Conservation (phyloP, 2,888 invertebrate genomes). For the Thumatha senex region DNA sequence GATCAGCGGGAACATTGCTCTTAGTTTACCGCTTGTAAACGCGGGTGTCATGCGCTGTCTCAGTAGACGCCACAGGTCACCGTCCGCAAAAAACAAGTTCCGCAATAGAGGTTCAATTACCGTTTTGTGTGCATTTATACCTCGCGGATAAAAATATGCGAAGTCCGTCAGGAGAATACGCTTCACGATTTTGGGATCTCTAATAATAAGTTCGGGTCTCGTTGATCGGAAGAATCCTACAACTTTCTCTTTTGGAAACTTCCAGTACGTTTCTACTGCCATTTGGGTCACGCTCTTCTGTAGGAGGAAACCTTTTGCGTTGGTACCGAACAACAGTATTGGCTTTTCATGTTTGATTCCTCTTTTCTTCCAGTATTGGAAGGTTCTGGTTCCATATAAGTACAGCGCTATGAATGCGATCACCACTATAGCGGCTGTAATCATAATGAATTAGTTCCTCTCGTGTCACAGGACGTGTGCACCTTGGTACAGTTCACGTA, state of each 20-base stretch:
- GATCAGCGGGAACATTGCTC: conserved; percentile 62
- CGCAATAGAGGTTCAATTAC: conserved; percentile 54
- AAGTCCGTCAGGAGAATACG: conserved; percentile 57
- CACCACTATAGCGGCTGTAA: neutral
- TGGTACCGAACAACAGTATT: conserved; percentile 53
- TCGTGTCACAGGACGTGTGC: too few relatives aligned
- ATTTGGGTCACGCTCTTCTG: conserved; percentile 48
- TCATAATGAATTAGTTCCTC: neutral
- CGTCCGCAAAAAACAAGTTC: conserved; percentile 61
- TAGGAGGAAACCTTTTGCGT: conserved; percentile 46
- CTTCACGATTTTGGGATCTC: conserved; percentile 58
- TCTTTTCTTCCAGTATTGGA: conserved; percentile 52
- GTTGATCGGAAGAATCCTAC: conserved; percentile 56
- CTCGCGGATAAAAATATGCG: conserved; percentile 51
- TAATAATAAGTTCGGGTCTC: conserved; percentile 51
- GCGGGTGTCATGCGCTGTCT: conserved; percentile 62
- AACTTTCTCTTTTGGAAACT: conserved; percentile 53
- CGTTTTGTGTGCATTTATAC: conserved; percentile 40
- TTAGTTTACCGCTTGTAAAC: conserved; percentile 59
- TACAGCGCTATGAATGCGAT: conserved; percentile 38
- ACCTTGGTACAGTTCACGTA: too few relatives aligned
- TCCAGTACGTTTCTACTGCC: conserved; percentile 50
- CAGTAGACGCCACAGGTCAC: conserved; percentile 59
- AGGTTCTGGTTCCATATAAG: conserved; percentile 50
- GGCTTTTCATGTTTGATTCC: conserved; percentile 57